A percentile compares a stretch with the other conserved stretches of the same genome.
Conservation (phyloP, 1,140 invertebrate genomes). For the Bacillus rossius region DNA sequence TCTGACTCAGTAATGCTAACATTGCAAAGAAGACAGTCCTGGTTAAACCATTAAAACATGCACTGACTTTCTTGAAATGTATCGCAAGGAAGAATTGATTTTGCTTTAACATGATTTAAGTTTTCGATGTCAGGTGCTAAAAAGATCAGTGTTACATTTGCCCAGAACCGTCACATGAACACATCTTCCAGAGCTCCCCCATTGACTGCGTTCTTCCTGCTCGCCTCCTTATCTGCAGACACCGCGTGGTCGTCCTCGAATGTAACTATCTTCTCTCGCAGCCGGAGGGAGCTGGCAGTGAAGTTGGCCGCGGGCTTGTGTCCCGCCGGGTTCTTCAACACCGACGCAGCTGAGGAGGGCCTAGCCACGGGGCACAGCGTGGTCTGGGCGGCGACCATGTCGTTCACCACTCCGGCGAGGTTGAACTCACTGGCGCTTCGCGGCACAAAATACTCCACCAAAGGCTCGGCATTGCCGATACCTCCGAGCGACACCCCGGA, state of each 20-base stretch:
- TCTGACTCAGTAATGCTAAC: no score
- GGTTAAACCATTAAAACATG: no score
- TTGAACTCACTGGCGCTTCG: slow-evolving; percentile 77
- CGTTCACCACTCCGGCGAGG: slow-evolving; percentile 53
- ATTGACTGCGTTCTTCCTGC: slow-evolving; percentile 42
- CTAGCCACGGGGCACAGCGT: slow-evolving; percentile 37
- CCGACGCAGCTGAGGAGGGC: slow-evolving; percentile 27
- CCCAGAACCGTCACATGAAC: slow-evolving; percentile 52
- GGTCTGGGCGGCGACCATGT: slow-evolving; percentile 46
- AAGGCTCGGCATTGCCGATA: slow-evolving; percentile 40
- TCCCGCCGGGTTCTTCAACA: slow-evolving; percentile 26
- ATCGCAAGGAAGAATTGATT: background rate
- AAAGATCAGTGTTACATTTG: slow-evolving; percentile 4
- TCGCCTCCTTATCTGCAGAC: slow-evolving; percentile 35
- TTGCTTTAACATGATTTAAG: background rate
- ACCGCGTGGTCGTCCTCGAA: slow-evolving; percentile 62
- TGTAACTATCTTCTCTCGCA: slow-evolving; percentile 72
- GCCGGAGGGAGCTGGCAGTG: slow-evolving; percentile 38
- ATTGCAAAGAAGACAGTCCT: no score
- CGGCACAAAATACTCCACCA: slow-evolving; percentile 76
- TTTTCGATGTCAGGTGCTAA: background rate
- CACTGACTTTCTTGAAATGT: no score
- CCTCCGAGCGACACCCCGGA: no score
- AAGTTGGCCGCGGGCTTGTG: slow-evolving; percentile 34
- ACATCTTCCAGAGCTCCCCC: slow-evolving; percentile 45